Percentiles rank a stretch among this genome's conserved stretches.
These are phyloP conservation scores for Podiceps cristatus DNA, from an alignment of 2,113 vertebrate genomes.

Conservation along the genomic window DNA sequence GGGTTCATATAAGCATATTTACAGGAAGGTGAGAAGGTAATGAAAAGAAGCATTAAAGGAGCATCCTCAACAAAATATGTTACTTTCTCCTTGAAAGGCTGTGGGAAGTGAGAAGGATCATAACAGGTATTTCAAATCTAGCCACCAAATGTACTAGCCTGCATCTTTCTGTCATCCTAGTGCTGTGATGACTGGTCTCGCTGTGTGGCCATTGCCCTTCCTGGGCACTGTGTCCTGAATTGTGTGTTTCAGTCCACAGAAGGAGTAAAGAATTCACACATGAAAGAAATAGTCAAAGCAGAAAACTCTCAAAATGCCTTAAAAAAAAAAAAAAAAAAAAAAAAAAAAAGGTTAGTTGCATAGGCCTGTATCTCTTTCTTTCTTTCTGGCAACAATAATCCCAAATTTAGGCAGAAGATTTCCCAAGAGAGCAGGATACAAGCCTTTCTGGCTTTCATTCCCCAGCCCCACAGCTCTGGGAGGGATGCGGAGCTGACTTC, in stretches of 20 bases:
- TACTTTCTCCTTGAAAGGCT: background rate
- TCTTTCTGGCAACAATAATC: background rate
- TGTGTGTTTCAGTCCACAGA: rapidly evolving
- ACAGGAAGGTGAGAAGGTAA: background rate
- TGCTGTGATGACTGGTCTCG: rapidly evolving
- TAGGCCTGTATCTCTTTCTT: background rate
- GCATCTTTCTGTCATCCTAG: background rate
- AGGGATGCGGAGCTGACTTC: background rate
- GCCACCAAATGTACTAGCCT: background rate
- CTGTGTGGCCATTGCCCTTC: background rate
- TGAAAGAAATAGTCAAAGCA: background rate
- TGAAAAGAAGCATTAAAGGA: background rate
- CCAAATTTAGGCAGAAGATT: background rate
- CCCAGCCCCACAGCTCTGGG: background rate
- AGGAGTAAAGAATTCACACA: background rate
- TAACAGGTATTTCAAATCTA: background rate
- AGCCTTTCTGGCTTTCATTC: background rate
- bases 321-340: too few relatives aligned
- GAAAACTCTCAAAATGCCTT: background rate
- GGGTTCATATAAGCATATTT: background rate
- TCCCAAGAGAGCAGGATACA: background rate
- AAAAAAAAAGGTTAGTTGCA: background rate
- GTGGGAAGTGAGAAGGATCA: background rate
- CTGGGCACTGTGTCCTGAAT: background rate
- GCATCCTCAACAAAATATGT: background rate